Evolutionary conservation across 2,113 vertebrate species (phyloP), one percentile per base, ranked within the genome.

Genomic region (Bubalus kerabau): DNA sequence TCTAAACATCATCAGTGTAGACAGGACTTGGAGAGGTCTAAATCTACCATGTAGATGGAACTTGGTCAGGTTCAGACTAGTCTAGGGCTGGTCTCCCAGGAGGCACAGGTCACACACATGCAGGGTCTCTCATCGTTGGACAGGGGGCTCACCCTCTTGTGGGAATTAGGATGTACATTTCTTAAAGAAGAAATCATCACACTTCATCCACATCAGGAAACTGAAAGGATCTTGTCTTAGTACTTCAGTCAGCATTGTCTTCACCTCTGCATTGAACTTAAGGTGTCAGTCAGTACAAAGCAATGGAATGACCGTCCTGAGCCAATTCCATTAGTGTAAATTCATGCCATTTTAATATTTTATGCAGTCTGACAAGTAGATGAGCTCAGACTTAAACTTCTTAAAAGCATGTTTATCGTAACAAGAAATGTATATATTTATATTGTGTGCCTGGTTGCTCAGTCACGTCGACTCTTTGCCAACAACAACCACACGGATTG

Each of bases 391-490:
- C 98, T 99, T 98, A 98, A 98, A 99, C 98, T 99, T 99, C 98
- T 99, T 99, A 98, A 99, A 99, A 99, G 99, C 99, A 99, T 98
- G 99, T 99, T 99, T 99, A 99, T 99, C 99, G 98, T 99, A 99
- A 99, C 98, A 98, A 98, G 98, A 99, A 99, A 99, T 99, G 99
- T 99, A 98, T 99, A 99, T 99, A 99, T 99, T 99, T 99, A 43
- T 43, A 76, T 26, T 15, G 71, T 26, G 71, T 26, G 21, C 40
- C 21, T 76, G 71, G 40, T 15, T 24, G 13, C 36, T 76, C 23
- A 24, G 21, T 43, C 71, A 43, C 7, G 36, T 76, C 2, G 0
- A 43, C 36, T 76, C 36, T 74, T 14, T 40, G 71, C 19, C 2
- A 0, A 74, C 67, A 74, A 24, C 23, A 76, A 76, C 12, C 71